phyloP scores from a whole-genome alignment of 2,888 invertebrate species.

The Drosophila vallismaia region DNA sequence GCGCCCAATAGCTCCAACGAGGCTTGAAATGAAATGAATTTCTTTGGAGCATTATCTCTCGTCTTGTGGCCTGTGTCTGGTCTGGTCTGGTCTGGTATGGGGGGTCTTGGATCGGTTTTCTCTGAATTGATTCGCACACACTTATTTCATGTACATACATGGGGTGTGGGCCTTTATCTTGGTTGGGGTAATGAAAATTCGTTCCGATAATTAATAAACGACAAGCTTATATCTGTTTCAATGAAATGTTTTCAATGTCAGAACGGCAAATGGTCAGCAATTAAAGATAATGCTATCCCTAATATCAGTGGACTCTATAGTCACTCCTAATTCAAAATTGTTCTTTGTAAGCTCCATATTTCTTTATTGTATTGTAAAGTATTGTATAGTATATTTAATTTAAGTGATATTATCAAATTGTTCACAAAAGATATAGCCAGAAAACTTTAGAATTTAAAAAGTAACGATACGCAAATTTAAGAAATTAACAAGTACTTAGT shows the following conservation, averaged over 20 bases:
- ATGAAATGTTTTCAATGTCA: constrained; percentile 66
- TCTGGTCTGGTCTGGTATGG: background rate
- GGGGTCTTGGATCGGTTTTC: constrained; percentile 50
- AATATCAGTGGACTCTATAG: constrained; percentile 2
- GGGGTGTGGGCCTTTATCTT: constrained; percentile 45
- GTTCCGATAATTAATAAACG: constrained; percentile 74
- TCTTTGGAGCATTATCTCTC: constrained; percentile 52
- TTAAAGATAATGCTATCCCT: constrained; percentile 21
- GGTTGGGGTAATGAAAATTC: constrained; percentile 68
- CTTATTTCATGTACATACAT: constrained; percentile 16
- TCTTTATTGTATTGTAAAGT: too few relatives aligned
- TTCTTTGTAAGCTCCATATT: too few relatives aligned
- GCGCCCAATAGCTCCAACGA: constrained; percentile 55
- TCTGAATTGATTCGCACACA: constrained; percentile 33
- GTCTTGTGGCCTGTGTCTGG: constrained; percentile 12
- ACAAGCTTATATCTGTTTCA: constrained; percentile 68
- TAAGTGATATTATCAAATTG: too few relatives aligned
- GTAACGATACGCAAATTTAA: background rate
- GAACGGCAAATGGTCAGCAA: constrained; percentile 14
- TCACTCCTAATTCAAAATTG: too few relatives aligned
- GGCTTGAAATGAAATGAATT: constrained; percentile 77
- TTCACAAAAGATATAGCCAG: too few relatives aligned
- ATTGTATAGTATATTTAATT: too few relatives aligned
- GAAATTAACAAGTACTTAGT: background rate
- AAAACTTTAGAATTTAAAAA: background rate